Conservation (phyloP, 2,113 vertebrate species). For the Solenodon paradoxus region DNA sequence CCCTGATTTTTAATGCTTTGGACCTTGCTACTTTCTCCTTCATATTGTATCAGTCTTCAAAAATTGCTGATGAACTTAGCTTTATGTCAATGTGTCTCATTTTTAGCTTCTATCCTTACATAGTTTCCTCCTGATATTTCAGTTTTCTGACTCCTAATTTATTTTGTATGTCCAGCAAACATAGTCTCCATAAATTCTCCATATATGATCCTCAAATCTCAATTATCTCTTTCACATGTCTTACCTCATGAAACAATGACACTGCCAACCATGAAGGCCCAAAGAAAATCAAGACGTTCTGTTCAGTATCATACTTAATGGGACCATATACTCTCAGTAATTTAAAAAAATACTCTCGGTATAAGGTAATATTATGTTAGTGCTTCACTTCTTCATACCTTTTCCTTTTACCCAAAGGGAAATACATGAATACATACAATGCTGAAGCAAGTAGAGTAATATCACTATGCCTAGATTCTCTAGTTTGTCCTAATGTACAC, state of each 20-base stretch:
- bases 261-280: neutral
- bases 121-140: neutral
- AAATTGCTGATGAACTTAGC: neutral
- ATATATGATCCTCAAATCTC: neutral
- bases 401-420: neutral
- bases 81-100: neutral
- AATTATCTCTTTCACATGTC: neutral
- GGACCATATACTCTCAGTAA: neutral
- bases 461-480: conserved; percentile 37
- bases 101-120: neutral
- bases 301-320: neutral
- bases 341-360: too few species aligned
- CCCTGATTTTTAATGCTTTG: neutral
- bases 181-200: neutral
- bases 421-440: neutral
- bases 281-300: neutral
- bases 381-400: neutral
- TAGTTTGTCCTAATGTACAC: conserved; percentile 50
- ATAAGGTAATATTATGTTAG: too few species aligned
- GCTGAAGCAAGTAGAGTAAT: conserved; percentile 23
- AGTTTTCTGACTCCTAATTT: neutral
- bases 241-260: neutral
- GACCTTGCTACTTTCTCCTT: neutral
- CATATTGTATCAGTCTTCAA: neutral
- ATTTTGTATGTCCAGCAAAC: neutral